Conservation (phyloP, 2,113 vertebrate species). For the Cygnus buccinator region DNA sequence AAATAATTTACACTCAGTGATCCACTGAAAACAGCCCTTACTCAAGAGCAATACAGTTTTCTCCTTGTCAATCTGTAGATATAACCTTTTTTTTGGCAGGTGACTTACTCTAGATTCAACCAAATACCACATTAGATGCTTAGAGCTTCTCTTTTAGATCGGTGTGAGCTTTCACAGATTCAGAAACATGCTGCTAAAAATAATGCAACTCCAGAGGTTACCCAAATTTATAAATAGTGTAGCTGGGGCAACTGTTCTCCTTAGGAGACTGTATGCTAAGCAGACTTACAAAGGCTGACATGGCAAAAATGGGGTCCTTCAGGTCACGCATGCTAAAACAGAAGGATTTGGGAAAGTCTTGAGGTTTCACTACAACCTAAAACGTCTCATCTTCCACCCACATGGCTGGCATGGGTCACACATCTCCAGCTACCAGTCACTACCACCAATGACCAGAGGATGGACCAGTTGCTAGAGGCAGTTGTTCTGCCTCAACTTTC, state of each 20-base stretch:
- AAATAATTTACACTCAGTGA: background rate
- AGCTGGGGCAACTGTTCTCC: background rate
- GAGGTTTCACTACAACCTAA: background rate
- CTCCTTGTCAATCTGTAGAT: background rate
- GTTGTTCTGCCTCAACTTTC: background rate
- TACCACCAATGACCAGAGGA: background rate
- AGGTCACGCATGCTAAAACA: background rate
- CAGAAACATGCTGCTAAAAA: conserved; percentile 13
- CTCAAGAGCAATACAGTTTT: background rate
- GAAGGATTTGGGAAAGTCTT: background rate
- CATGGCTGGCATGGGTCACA: background rate
- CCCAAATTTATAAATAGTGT: background rate
- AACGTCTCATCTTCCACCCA: background rate
- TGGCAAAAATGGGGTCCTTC: background rate
- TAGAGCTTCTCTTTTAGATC: background rate
- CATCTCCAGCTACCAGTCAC: background rate
- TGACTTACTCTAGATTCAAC: background rate
- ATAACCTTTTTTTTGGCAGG: background rate
- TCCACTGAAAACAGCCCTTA: background rate
- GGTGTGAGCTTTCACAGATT: background rate
- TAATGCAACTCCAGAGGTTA: background rate
- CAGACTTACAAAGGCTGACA: background rate
- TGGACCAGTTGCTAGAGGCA: background rate
- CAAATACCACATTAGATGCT: background rate
- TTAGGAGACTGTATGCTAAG: background rate